Conservation (phyloP, 2,888 invertebrate species). For the Idaea aversata region DNA sequence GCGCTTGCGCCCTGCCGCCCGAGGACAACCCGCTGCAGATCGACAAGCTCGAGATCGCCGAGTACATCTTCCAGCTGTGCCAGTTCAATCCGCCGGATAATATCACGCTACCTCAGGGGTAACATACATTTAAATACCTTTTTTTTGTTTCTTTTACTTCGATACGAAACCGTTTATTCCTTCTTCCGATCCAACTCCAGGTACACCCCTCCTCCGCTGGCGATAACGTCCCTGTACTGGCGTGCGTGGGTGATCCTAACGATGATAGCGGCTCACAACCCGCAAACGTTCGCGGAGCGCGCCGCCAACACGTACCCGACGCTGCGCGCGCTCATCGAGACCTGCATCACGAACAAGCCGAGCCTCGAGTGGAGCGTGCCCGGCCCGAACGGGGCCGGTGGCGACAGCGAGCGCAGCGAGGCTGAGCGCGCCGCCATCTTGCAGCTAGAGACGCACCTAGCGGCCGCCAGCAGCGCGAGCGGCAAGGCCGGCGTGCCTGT, state of each 20-base stretch:
- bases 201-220: slow-evolving; percentile 92
- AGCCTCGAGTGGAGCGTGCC: slow-evolving; percentile 64
- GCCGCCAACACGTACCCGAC: slow-evolving; percentile 96
- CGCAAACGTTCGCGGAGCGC: slow-evolving; percentile 89
- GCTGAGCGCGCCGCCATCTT: slow-evolving; percentile 65
- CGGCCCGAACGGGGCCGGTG: slow-evolving; percentile 39
- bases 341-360: slow-evolving; percentile 93
- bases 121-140: slow-evolving; percentile 35
- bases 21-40: slow-evolving; percentile 86
- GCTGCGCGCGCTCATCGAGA: slow-evolving; percentile 94
- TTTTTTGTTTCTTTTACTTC: slow-evolving; percentile 5
- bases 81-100: slow-evolving; percentile 96
- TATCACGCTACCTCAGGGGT: slow-evolving; percentile 91
- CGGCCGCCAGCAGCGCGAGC: slow-evolving; percentile 92
- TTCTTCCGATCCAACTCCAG: slow-evolving; percentile 40
- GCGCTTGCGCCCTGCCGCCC: slow-evolving; percentile 90
- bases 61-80: slow-evolving; percentile 93
- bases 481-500: slow-evolving; percentile 94
- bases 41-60: slow-evolving; percentile 91
- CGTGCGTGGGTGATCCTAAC: slow-evolving; percentile 91
- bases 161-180: too few species aligned
- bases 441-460: slow-evolving; percentile 94
- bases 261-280: slow-evolving; percentile 96
- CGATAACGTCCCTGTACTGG: slow-evolving; percentile 96
- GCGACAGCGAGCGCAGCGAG: slow-evolving; percentile 30